Evolutionary conservation across 2,797 vertebrate species (phyloP).

Genomic region (Gymnoscopelus microlampas): DNA sequence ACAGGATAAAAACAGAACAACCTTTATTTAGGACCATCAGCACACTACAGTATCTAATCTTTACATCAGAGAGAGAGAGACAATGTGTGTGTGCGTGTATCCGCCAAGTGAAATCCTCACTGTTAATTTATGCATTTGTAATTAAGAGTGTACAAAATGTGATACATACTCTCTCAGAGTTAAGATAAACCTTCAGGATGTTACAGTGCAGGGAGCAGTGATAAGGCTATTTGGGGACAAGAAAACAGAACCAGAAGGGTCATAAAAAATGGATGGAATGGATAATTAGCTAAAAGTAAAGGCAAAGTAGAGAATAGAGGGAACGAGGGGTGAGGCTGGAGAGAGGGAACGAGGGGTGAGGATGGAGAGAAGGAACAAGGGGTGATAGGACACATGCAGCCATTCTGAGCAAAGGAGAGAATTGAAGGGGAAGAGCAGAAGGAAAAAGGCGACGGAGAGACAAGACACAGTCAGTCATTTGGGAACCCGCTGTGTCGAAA

Average conservation of each 20-base stretch:
- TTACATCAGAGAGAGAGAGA: slow-evolving; percentile 21
- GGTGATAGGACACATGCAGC: no score
- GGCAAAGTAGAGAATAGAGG: neutral
- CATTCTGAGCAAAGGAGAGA: no score
- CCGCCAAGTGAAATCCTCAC: no score
- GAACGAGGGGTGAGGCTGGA: neutral
- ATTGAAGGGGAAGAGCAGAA: neutral
- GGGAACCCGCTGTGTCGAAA: slow-evolving; percentile 44
- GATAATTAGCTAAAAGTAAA: neutral
- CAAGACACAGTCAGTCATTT: slow-evolving; percentile 49
- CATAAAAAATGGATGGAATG: neutral
- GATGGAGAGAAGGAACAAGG: no score
- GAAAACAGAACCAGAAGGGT: no score
- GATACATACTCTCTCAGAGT: no score
- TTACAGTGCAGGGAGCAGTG: no score
- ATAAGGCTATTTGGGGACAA: no score
- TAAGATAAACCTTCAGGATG: no score
- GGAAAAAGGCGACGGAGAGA: slow-evolving; percentile 29
- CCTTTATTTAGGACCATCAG: slow-evolving; percentile 21
- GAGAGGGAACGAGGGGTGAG: neutral
- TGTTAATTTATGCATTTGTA: no score
- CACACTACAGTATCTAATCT: slow-evolving; percentile 20
- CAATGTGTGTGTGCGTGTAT: neutral
- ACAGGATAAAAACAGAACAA: slow-evolving; percentile 54
- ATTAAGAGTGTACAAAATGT: no score